phyloP scores from a whole-genome alignment of 2,888 invertebrate species.

The Suillia variegata region DNA sequence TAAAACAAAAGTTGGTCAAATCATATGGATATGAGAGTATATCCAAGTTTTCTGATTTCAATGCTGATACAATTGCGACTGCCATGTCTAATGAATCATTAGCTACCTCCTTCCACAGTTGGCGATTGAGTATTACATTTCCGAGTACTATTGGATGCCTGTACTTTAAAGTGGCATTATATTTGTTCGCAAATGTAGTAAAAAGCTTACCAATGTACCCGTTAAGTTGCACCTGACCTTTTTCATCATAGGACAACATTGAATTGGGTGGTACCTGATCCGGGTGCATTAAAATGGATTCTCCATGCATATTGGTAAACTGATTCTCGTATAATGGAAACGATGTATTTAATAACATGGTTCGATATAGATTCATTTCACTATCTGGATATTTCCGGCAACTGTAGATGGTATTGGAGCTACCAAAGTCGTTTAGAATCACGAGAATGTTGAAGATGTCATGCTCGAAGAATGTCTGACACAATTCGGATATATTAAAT shows the following conservation, averaged over 20 bases:
- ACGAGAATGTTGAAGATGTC: not conserved
- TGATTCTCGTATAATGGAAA: slow-evolving; percentile 30
- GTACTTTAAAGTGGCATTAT: slow-evolving; percentile 35
- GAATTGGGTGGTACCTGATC: slow-evolving; percentile 35
- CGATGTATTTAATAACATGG: not conserved
- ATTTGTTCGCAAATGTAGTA: slow-evolving; percentile 27
- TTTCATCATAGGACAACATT: slow-evolving; percentile 27
- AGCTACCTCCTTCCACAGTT: not conserved
- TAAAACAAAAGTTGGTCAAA: slow-evolving; percentile 29
- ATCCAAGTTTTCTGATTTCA: not conserved
- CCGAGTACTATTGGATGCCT: not conserved
- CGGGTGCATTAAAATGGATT: slow-evolving; percentile 20
- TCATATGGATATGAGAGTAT: slow-evolving; percentile 32
- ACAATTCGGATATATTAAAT: not conserved
- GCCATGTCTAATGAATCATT: slow-evolving; percentile 30
- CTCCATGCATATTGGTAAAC: slow-evolving; percentile 35
- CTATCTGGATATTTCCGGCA: not conserved
- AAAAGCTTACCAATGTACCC: slow-evolving; percentile 37
- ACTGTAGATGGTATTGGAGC: not conserved
- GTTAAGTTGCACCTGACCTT: slow-evolving; percentile 16
- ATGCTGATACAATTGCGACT: not conserved
- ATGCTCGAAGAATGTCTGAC: not conserved
- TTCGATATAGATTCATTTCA: not conserved
- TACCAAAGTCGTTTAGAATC: not conserved
- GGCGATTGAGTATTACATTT: too few species aligned